Evolutionary conservation across 2,113 vertebrate genomes (phyloP).

Genomic region (Herpailurus yagouaroundi): DNA sequence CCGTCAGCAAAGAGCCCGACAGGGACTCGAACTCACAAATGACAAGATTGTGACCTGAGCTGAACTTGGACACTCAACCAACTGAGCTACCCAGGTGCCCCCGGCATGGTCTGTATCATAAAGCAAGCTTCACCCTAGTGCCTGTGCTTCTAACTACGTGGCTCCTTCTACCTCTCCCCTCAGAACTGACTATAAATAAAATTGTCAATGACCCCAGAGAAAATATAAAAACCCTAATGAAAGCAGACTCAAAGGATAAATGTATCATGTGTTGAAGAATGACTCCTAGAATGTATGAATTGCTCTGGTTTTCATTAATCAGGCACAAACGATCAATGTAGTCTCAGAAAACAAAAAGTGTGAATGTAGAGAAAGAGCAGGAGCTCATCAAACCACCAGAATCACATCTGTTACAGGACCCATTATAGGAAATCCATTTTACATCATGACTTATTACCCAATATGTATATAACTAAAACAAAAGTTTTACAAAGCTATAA

Average conservation of each 20-base stretch:
- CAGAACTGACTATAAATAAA: neutral
- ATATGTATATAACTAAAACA: neutral
- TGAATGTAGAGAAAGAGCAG: neutral
- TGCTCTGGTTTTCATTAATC: neutral
- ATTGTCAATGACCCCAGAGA: neutral
- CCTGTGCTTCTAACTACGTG: neutral
- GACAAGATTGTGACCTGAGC: too few species aligned
- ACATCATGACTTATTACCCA: neutral
- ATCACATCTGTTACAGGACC: neutral
- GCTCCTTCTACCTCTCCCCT: neutral
- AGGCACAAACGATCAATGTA: neutral
- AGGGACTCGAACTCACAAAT: too few species aligned
- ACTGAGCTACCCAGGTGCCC: too few species aligned
- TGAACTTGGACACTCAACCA: too few species aligned
- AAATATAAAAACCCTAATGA: neutral
- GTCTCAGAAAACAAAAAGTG: constrained; percentile 10
- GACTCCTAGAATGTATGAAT: neutral
- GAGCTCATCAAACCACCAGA: neutral
- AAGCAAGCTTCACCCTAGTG: neutral
- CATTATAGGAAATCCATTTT: constrained; percentile 8
- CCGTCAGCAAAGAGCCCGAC: too few species aligned
- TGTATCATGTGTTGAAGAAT: neutral
- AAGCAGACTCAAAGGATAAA: neutral
- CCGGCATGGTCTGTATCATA: neutral
- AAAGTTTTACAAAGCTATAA: constrained; percentile 25